Evolutionary conservation across 2,113 vertebrate species (phyloP).

Genomic region (Recurvirostra avosetta): DNA sequence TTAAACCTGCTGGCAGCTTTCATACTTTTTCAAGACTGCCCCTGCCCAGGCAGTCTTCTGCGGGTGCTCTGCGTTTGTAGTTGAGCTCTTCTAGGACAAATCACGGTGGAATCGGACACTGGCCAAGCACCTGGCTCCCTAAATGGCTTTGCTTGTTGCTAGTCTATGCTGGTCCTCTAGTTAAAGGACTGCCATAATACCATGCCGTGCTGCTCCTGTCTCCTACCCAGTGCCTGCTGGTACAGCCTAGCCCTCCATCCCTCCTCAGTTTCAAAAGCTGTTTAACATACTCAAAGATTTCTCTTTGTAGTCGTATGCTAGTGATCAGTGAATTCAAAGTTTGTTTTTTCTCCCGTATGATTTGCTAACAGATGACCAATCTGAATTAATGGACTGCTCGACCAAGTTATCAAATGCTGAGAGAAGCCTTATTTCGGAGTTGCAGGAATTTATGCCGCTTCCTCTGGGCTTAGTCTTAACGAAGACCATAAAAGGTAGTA

Average conservation of each 20-base stretch:
- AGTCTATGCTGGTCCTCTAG: neutral
- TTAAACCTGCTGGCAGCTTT: neutral
- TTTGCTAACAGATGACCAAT: neutral
- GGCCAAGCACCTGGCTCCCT: neutral
- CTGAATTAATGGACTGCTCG: neutral
- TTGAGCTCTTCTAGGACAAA: neutral
- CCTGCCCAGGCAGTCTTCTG: too few species aligned
- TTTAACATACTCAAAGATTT: neutral
- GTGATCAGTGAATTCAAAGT: neutral
- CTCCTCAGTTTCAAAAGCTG: neutral
- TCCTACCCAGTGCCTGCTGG: neutral
- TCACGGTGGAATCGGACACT: rapidly evolving
- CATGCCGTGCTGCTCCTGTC: neutral
- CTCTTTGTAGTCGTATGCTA: neutral
- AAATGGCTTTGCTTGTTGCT: neutral
- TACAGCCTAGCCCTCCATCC: neutral
- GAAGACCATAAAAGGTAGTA: neutral
- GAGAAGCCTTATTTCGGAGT: neutral
- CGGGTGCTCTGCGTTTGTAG: neutral
- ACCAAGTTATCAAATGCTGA: neutral
- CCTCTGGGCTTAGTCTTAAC: neutral
- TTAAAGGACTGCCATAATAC: neutral
- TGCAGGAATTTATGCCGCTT: neutral
- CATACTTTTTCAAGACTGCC: neutral
- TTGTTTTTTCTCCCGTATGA: neutral